Evolutionary conservation across 2,888 invertebrate species (phyloP).

Genomic region (Allygus modestus): DNA sequence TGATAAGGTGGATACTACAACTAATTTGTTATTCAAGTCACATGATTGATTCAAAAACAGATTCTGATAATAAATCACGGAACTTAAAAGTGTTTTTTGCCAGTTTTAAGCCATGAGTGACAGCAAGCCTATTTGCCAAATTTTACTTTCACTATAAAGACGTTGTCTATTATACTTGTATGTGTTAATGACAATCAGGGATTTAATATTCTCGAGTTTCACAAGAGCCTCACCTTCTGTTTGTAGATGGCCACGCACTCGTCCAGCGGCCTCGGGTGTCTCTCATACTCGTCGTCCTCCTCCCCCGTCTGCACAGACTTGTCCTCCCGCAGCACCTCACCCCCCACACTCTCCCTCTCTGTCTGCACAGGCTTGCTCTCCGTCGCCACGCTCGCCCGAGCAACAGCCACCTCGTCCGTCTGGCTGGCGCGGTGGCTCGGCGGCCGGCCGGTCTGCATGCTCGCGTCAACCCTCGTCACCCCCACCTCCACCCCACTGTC

Average conservation of each 20-base stretch:
- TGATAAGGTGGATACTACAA: too few relatives aligned
- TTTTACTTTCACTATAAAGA: too few relatives aligned
- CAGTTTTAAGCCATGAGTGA: too few relatives aligned
- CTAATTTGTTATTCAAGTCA: too few relatives aligned
- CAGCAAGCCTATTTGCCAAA: too few relatives aligned
- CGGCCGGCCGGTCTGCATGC: constrained; percentile 19
- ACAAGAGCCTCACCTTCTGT: constrained; percentile 58
- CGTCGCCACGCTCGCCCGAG: neutral
- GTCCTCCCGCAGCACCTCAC: constrained; percentile 77
- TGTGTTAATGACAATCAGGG: too few relatives aligned
- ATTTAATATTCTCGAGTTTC: too few relatives aligned
- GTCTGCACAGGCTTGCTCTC: constrained; percentile 54
- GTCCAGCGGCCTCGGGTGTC: constrained; percentile 74
- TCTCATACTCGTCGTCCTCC: constrained; percentile 63
- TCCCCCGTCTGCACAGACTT: constrained; percentile 84
- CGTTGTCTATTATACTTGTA: too few relatives aligned
- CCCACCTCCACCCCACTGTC: constrained; percentile 28
- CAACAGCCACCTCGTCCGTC: constrained; percentile 1
- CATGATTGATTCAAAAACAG: too few relatives aligned
- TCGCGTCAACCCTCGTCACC: neutral
- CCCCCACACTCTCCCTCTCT: neutral
- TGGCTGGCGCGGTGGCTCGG: constrained; percentile 20
- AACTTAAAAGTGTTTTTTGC: too few relatives aligned
- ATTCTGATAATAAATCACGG: too few relatives aligned
- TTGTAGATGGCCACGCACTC: constrained; percentile 87